Percentiles rank a stretch among this genome's conserved stretches.
These are phyloP conservation scores for Liodrosophila aerea DNA, from an alignment of 2,888 invertebrate species.

Conservation along the genomic window DNA sequence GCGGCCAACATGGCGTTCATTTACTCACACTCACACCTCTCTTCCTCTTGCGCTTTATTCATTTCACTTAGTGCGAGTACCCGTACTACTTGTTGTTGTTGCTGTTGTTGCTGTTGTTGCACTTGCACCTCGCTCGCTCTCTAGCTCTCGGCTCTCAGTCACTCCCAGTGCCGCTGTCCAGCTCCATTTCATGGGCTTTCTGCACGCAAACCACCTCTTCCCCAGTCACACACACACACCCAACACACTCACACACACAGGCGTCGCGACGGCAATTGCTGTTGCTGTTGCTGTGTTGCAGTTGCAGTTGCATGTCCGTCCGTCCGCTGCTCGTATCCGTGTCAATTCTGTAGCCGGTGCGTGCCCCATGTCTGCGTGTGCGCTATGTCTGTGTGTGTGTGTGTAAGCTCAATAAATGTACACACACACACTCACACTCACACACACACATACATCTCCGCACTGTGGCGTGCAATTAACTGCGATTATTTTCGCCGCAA, in stretches of 20 bases:
- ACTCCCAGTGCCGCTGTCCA: slow-evolving; percentile 6
- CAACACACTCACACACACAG: slow-evolving; percentile 41
- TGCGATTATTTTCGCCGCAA: slow-evolving; percentile 78
- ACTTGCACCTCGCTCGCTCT: slow-evolving; percentile 18
- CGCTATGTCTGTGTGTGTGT: slow-evolving; percentile 26
- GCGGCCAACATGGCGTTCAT: slow-evolving; percentile 79
- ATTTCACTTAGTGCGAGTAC: slow-evolving; percentile 33
- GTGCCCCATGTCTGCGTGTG: slow-evolving; percentile 36
- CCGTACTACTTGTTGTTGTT: slow-evolving; percentile 12
- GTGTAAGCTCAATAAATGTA: slow-evolving; percentile 22
- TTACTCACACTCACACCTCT: slow-evolving; percentile 51
- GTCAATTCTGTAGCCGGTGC: slow-evolving; percentile 21
- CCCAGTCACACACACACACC: not conserved
- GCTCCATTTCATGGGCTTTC: slow-evolving; percentile 70
- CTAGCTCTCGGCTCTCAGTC: slow-evolving; percentile 1
- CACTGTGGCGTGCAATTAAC: slow-evolving; percentile 77
- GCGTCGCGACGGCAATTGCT: slow-evolving; percentile 49
- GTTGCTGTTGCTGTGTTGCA: slow-evolving; percentile 50
- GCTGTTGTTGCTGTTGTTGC: slow-evolving; percentile 36
- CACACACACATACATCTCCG: slow-evolving; percentile 10
- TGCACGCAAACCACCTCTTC: slow-evolving; percentile 54
- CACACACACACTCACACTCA: slow-evolving; percentile 9
- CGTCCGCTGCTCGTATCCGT: slow-evolving; percentile 33
- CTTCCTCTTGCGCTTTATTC: slow-evolving; percentile 41
- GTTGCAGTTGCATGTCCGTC: slow-evolving; percentile 43